Base-by-base conservation (phyloP, 2,797 vertebrate genomes). In the Neopelma chrysocephalum region DNA sequence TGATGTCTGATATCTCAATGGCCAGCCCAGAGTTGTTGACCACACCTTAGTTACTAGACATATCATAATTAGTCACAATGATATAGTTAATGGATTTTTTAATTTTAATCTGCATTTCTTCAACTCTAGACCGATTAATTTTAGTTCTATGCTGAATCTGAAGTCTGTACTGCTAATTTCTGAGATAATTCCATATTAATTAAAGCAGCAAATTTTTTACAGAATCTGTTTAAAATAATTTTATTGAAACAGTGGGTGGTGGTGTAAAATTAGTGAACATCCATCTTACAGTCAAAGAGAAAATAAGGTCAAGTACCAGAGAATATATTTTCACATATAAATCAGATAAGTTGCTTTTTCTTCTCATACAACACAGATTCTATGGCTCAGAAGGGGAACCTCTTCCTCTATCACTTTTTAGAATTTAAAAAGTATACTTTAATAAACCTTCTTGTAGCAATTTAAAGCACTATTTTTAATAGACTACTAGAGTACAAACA, bases 121-220 rank as follows among this genome's bases (percentile, higher is more conserved):
- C 70, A 86, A 29, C 84, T 80, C 58, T 42, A 90, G 34, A 60
- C 66, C 76, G 70, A 90, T 91, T 90, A 64, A 77, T 85, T 95
- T 94, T 68, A 87, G 17, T 70, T 79, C 64, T 70, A 53, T 38
- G 27, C 32, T 69, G 70, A 93, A 70, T 86, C 60, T 84, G 65
- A 94, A 82, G 58, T 80, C 66, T 90, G 43, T 68, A 45, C 45
- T 51, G 12, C 40, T 78, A 82, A 93, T 86, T 96, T 93, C 65
- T 78, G 60, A 91, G 61, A 90, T 86, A 93, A 95, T 86, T 83
- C 72, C 42, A 3, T 31, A 90, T 47, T 96, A 94, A 93, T 94
- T 91, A 89, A 96, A 91, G 65, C 45, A 68, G 72, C 50, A 75
- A 85, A 85, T 92, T 95, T 93, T 68, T 72, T 88, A 75, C 32